Conservation (phyloP, 53 echinoderm and acorn worm genomes). For the Temnopleurus reevesii region DNA sequence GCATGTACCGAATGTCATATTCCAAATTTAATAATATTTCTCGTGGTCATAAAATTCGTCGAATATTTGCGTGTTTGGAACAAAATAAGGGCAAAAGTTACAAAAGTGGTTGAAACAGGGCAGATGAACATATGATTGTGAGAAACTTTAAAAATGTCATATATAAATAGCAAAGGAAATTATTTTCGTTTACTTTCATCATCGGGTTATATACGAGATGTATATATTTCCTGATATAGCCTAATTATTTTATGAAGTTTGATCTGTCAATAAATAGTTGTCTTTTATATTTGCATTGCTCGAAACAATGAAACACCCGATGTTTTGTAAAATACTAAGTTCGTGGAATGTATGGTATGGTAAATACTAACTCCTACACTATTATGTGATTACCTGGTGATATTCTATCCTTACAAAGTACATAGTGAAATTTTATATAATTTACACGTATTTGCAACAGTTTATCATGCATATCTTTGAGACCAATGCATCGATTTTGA, state of each 20-base stretch:
- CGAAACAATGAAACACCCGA: background rate
- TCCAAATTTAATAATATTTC: background rate
- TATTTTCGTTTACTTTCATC: background rate
- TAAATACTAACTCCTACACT: background rate
- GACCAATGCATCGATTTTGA: no score
- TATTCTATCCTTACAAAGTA: no score
- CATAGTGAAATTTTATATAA: no score
- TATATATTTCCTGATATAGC: no score
- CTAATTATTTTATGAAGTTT: background rate
- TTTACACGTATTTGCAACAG: background rate
- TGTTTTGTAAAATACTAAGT: background rate
- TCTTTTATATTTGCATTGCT: background rate
- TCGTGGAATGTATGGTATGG: background rate
- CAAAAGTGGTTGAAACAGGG: background rate
- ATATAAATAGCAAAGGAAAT: background rate
- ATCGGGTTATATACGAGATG: background rate
- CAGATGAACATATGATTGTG: background rate
- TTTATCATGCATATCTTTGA: no score
- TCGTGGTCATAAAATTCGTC: background rate
- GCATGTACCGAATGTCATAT: background rate
- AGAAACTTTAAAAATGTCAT: background rate
- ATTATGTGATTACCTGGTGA: background rate
- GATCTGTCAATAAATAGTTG: conserved; percentile 1
- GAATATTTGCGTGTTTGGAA: background rate
- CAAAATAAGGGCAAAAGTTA: background rate